Conservation (phyloP, 2,113 vertebrate species). For the Pangasianodon gigas region DNA sequence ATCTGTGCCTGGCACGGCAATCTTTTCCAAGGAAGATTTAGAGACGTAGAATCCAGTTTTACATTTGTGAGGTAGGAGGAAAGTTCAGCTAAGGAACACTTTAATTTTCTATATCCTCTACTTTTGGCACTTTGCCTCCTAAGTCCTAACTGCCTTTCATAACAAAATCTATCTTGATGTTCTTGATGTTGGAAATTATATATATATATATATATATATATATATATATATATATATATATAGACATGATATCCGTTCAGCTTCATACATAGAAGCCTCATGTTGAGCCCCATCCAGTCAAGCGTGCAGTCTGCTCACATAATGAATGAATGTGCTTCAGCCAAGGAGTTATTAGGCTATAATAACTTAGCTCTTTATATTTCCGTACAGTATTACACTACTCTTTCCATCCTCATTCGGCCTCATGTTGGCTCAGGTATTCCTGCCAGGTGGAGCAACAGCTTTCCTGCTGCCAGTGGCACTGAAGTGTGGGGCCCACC, state of each 20-base stretch:
- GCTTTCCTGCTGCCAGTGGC: slow-evolving; percentile 25
- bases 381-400: slow-evolving; percentile 43
- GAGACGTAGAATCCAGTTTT: not conserved
- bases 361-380: slow-evolving; percentile 36
- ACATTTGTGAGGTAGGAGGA: not conserved
- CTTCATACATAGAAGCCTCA: slow-evolving; percentile 24
- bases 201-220: no score
- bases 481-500: slow-evolving; percentile 21
- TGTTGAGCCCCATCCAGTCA: slow-evolving; percentile 28
- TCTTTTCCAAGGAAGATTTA: not conserved
- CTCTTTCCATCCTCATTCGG: slow-evolving; percentile 32
- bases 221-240: no score
- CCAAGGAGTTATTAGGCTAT: slow-evolving; percentile 31
- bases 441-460: slow-evolving; percentile 29
- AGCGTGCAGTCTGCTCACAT: slow-evolving; percentile 43
- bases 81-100: slow-evolving; percentile 21
- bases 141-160: slow-evolving; percentile 31
- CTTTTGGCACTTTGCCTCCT: slow-evolving; percentile 42
- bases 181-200: not conserved
- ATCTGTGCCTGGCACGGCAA: not conserved
- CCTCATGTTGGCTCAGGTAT: slow-evolving; percentile 21
- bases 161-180: slow-evolving; percentile 25
- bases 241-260: not conserved
- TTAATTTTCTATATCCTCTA: slow-evolving; percentile 38
- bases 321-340: slow-evolving; percentile 46